Base-by-base conservation (phyloP, 2,888 invertebrate genomes). In the Bimastos eiseni region DNA sequence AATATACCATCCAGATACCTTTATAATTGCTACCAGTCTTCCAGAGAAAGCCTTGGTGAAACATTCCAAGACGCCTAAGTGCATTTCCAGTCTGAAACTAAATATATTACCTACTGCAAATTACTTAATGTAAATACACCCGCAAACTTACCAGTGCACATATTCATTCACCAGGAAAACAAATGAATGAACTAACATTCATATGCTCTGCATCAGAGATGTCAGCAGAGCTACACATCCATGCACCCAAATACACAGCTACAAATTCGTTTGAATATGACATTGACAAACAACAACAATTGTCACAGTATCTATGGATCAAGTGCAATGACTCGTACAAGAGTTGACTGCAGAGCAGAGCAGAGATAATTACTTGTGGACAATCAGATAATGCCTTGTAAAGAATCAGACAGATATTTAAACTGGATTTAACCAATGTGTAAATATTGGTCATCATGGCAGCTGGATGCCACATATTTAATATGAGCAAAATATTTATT, bases 1-100 rank as follows among this genome's bases (percentile, higher is more conserved):
- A n/a, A 70, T 8, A 17, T n/a, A n/a, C 70, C 21, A 70, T 70
- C n/a, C 70, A 70, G 70, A n/a, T 70, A 70, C 94, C 93, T 93
- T 93, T 94, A 92, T 93, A 93, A 90, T 93, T 93, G 34, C 93
- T 93, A 17, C 94, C 94, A 13, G 94, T 94, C 91, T 94, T 94
- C 90, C 93, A 91, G 36, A 94, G 91, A 90, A 93, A 93, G 5
- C 94, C 94, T 90, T 30, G 36, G 21, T 37, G 86, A 41, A 41
- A 55, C 41, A 34, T n/a, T 49, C 90, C 36, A 19, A 19, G 4
- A 86, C 36, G 34, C 86, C 34, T 3, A 19, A 19, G 86, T 36
- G 24, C 86, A 24, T 24, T 17, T 86, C 86, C 86, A 34, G 34
- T 6, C 86, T 86, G 24, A 86, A 86, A 86, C 84, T 1, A 70